A percentile compares a stretch with the other conserved stretches of the same genome.
These are phyloP conservation scores for Psammodynastes pulverulentus DNA, from an alignment of 2,113 vertebrate genomes.

Conservation along the genomic window DNA sequence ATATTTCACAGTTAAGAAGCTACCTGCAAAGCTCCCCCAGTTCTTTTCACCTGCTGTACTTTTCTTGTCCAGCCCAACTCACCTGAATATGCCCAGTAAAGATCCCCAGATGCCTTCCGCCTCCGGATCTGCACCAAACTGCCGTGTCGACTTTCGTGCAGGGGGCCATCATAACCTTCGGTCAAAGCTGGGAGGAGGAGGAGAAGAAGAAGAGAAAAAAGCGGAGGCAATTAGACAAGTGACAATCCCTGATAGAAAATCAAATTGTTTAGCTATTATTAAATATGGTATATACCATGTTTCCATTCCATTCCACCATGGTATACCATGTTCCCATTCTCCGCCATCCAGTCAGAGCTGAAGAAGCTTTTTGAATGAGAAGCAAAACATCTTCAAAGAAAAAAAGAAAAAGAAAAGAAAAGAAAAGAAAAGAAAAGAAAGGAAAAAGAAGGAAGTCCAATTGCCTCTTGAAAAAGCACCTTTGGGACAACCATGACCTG, in stretches of 20 bases:
- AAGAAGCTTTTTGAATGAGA: too few relatives aligned
- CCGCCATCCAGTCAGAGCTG: too few relatives aligned
- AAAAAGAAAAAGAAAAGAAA: too few relatives aligned
- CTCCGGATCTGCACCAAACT: slow-evolving; percentile 75
- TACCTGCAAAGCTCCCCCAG: background rate
- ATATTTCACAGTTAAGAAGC: background rate
- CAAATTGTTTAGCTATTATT: background rate
- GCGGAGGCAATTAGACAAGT: slow-evolving; percentile 21
- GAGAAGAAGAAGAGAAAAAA: slow-evolving; percentile 36
- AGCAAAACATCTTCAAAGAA: too few relatives aligned
- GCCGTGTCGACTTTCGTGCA: slow-evolving; percentile 74
- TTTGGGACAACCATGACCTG: too few relatives aligned
- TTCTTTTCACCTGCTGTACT: background rate
- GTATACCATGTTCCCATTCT: too few relatives aligned
- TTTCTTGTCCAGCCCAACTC: slow-evolving; percentile 34
- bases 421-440: too few relatives aligned
- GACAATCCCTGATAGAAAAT: slow-evolving; percentile 16
- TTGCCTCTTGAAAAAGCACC: too few relatives aligned
- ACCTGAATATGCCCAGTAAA: slow-evolving; percentile 98
- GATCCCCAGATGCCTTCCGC: slow-evolving; percentile 82
- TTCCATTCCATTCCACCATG: too few relatives aligned
- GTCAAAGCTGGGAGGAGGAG: slow-evolving; percentile 75
- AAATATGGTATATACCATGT: background rate
- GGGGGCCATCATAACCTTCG: slow-evolving; percentile 76
- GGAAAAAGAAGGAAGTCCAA: too few relatives aligned